A percentile compares a stretch with the other conserved stretches of the same genome.
Evolutionary conservation across 53 echinoderm and acorn worm genomes (phyloP).

Genomic region (Temnopleurus reevesii): DNA sequence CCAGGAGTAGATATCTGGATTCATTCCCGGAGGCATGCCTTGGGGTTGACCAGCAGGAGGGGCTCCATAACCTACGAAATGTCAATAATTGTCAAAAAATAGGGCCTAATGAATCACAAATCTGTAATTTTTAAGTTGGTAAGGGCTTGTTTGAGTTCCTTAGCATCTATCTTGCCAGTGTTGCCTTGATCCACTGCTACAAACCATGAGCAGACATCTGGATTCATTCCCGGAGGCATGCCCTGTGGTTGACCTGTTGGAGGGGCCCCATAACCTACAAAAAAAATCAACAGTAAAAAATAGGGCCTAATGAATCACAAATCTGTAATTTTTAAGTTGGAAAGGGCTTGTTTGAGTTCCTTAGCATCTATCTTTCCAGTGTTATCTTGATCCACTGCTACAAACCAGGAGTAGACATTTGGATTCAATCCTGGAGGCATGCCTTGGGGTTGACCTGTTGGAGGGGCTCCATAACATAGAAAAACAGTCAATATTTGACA

Average conservation of each 20-base stretch:
- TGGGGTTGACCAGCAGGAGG: conserved; percentile 4
- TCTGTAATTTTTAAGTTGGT: too few species aligned
- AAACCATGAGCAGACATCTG: too few species aligned
- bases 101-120: not conserved
- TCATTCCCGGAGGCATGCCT: conserved; percentile 83
- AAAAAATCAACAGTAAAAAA: conserved; percentile 55
- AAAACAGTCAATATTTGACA: conserved; percentile 38
- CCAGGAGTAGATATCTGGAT: conserved; percentile 77
- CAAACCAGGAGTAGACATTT: conserved; percentile 75
- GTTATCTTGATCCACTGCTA: conserved; percentile 79
- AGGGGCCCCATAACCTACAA: too few species aligned
- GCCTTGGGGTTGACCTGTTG: conserved; percentile 41
- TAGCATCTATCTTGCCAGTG: too few species aligned
- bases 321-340: too few species aligned
- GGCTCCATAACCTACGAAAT: conserved; percentile 15
- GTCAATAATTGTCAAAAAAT: not conserved
- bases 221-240: too few species aligned
- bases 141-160: too few species aligned
- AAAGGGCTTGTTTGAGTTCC: conserved; percentile 86
- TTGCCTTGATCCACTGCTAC: too few species aligned
- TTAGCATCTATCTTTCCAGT: conserved; percentile 72
- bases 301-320: not conserved
- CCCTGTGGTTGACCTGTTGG: too few species aligned
- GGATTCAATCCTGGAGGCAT: conserved; percentile 83
- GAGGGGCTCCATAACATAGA: conserved; percentile 20